A percentile compares a stretch with the other conserved stretches of the same genome.
Conservation (phyloP, 2,888 invertebrate genomes). For the Ametastegia equiseti region DNA sequence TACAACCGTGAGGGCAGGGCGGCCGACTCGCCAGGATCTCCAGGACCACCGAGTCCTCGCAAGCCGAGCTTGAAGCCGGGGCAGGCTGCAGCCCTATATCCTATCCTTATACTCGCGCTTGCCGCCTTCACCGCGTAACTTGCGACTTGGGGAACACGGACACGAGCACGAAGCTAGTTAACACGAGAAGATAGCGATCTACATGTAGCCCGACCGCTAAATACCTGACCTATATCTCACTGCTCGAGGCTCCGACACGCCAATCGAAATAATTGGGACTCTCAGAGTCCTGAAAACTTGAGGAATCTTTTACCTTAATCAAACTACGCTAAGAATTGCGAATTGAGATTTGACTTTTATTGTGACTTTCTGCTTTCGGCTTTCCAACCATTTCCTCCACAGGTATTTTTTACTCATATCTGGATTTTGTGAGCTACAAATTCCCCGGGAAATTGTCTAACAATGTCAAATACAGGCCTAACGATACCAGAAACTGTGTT, state of each 20-base stretch:
- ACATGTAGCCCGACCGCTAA: slow-evolving; percentile 53
- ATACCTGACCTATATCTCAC: slow-evolving; percentile 46
- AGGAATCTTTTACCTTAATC: background rate
- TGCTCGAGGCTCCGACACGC: background rate
- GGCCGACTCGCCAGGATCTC: slow-evolving; percentile 6
- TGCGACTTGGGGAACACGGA: slow-evolving; percentile 24
- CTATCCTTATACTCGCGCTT: too few relatives aligned
- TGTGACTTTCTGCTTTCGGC: too few relatives aligned
- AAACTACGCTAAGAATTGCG: background rate
- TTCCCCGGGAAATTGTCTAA: too few relatives aligned
- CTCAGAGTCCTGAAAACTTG: background rate
- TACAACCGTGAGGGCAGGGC: background rate
- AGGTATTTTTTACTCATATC: too few relatives aligned
- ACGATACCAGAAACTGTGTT: too few relatives aligned
- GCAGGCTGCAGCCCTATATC: slow-evolving; percentile 17
- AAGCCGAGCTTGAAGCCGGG: background rate
- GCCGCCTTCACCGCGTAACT: slow-evolving; percentile 9
- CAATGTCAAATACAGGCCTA: too few relatives aligned
- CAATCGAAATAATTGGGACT: slow-evolving; percentile 30
- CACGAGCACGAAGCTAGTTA: slow-evolving; percentile 61
- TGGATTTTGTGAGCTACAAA: too few relatives aligned
- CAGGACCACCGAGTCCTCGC: slow-evolving; percentile 38
- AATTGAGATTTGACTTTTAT: background rate
- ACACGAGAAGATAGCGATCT: slow-evolving; percentile 65
- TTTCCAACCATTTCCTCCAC: too few relatives aligned